Evolutionary conservation across 2,797 vertebrate species (phyloP), one percentile per base, ranked within the genome.

Genomic region (Gadopsis bispinosus): DNA sequence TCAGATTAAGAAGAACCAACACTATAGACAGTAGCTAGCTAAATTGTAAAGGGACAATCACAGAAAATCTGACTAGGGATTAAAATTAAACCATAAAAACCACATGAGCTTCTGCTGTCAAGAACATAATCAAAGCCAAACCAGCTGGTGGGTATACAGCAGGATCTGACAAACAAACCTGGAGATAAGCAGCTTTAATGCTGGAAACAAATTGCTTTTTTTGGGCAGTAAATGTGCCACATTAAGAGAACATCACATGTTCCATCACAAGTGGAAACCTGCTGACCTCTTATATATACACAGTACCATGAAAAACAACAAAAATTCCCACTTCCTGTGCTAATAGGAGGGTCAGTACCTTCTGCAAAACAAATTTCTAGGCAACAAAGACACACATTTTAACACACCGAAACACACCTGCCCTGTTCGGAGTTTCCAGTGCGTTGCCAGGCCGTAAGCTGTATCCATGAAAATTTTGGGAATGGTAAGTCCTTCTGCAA

Each of bases 381-480:
- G 5, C 11, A 33, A 43, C 29, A 43, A 37, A 75, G 7, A 48
- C 29, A 58, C 17, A 45, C 19, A 12, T 26, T 4, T 0, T 4
- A 14, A 16, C 5, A 20, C 16, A 43, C n/a, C 37, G 8, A 14
- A n/a, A 80, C 90, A 14, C 55, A 96, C 96, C 96, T 97, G 96
- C 17, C 96, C 96, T 0, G 96, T 97, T 35, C 95, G 84, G n/a
- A 97, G 94, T 41, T 95, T 97, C 94, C 94, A 96, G 89, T 97
- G 96, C 0, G 95, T 96, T 0, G 96, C 96, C 66, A 96, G 79
- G 3, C 96, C 96, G 41, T 96, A 97, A 0, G 95, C 96, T 0
- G 96, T 96, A 63, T 97, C 96, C 96, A 97, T 97, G 86, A 96
- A 96, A 53, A 97, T 79, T 65, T 94, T 94, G 35, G 96, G 96